Base-by-base conservation (phyloP, 2,888 invertebrate species). In the Blastobasis adustella region DNA sequence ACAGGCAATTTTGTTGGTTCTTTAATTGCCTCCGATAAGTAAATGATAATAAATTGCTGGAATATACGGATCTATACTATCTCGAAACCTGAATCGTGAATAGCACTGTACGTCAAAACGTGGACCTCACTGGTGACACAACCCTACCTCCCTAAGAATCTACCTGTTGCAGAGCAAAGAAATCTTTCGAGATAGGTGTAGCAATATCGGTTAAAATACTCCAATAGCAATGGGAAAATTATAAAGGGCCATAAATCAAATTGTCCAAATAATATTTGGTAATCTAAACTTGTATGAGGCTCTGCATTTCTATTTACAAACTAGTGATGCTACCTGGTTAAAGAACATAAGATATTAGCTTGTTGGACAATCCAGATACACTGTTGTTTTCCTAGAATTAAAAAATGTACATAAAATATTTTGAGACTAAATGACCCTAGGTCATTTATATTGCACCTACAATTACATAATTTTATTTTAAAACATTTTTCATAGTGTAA, bases 361-460 rank as follows among this genome's bases (percentile, higher is more conserved):
- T 64, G 64, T 77, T 83, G 84, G 85, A 87, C 81, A 86, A 87
- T 87, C 87, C 86, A 86, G 86, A 87, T 86, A 83, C 68, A 79
- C 71, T 71, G 63, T 62, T 57, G 54, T 51, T 47, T 49, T 51
- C 46, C 53, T 50, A 58, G 53, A 48, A 53, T 55, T 49, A 50
- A 55, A 53, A 55, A 51, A 56, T 52, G 53, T 42, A 5, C 5
- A 42, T 40, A 42, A 10, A 42, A 42, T 42, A 42, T 42, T 5
- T 42, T 9, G 10, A 42, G 9, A 8, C 42, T 42, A n/a, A n/a
- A n/a, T n/a, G n/a, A n/a, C n/a, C n/a, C 42, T 42, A 23, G 3
- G 23, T 23, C 23, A 23, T 23, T 23, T 23, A 55, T 46, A 46
- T 48, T 46, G 38, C 23, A 23, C 23, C 23, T 23, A 23, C 23